A percentile compares a stretch with the other conserved stretches of the same genome.
Evolutionary conservation across 2,113 vertebrate species (phyloP).

Genomic region (Gallinago paraguaiae): DNA sequence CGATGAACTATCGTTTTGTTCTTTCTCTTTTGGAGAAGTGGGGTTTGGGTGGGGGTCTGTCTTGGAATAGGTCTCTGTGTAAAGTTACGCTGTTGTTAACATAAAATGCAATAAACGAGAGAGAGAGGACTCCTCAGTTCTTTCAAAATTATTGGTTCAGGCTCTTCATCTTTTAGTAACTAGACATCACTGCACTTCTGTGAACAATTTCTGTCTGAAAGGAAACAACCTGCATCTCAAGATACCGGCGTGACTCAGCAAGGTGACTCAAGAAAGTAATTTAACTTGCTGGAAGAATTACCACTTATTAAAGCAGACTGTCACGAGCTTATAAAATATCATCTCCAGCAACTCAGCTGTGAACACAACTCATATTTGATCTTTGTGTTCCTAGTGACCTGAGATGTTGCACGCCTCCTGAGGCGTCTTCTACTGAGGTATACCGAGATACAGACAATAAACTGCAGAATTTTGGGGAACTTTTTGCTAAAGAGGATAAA

Average conservation of each 20-base stretch:
- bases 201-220: background rate
- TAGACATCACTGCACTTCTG: background rate
- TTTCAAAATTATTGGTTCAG: background rate
- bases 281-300: background rate
- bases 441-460: background rate
- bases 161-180: background rate
- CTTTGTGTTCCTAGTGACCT: background rate
- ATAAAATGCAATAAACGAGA: background rate
- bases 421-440: background rate
- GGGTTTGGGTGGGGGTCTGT: background rate
- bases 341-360: background rate
- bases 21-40: background rate
- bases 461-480: background rate
- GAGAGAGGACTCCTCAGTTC: background rate
- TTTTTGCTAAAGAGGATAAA: background rate
- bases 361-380: background rate
- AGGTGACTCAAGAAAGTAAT: background rate
- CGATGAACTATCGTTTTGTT: background rate
- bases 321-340: background rate
- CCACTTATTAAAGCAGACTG: background rate
- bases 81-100: background rate
- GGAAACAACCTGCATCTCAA: background rate
- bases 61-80: background rate
- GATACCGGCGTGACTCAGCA: background rate
- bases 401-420: fast-evolving